Evolutionary conservation across 1,140 invertebrate species (phyloP).

Genomic region (Theocolax elegans): DNA sequence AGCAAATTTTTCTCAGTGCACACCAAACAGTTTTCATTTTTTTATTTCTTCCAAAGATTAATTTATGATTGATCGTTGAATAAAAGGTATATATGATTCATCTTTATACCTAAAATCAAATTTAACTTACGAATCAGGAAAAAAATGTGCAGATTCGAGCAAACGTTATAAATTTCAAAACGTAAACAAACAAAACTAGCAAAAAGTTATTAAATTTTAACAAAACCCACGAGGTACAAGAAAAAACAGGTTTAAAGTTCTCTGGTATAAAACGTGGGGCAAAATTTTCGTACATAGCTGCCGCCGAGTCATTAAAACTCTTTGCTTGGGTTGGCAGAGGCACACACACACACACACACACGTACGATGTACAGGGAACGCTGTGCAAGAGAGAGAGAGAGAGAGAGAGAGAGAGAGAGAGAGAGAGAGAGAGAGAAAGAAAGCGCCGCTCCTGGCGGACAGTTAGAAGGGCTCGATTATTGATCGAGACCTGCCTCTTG

Average conservation of each 20-base stretch:
- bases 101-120: too few relatives aligned
- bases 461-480: slow-evolving; percentile 55
- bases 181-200: too few relatives aligned
- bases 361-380: not conserved
- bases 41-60: too few relatives aligned
- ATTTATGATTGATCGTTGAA: too few relatives aligned
- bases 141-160: too few relatives aligned
- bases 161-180: too few relatives aligned
- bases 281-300: slow-evolving; percentile 7
- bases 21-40: too few relatives aligned
- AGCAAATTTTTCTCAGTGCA: too few relatives aligned
- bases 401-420: not conserved
- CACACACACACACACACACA: not conserved
- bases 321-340: slow-evolving; percentile 34
- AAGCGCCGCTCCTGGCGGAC: slow-evolving; percentile 45
- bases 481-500: slow-evolving; percentile 51
- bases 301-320: slow-evolving; percentile 36
- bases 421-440: slow-evolving; percentile 9
- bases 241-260: too few relatives aligned
- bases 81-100: too few relatives aligned
- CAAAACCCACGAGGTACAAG: not conserved
- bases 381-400: not conserved
- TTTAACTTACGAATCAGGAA: too few relatives aligned
- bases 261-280: not conserved
- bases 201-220: too few relatives aligned